Evolutionary conservation across 2,113 vertebrate genomes (phyloP), one percentile per base, ranked within the genome.

Genomic region (Heterotis niloticus): DNA sequence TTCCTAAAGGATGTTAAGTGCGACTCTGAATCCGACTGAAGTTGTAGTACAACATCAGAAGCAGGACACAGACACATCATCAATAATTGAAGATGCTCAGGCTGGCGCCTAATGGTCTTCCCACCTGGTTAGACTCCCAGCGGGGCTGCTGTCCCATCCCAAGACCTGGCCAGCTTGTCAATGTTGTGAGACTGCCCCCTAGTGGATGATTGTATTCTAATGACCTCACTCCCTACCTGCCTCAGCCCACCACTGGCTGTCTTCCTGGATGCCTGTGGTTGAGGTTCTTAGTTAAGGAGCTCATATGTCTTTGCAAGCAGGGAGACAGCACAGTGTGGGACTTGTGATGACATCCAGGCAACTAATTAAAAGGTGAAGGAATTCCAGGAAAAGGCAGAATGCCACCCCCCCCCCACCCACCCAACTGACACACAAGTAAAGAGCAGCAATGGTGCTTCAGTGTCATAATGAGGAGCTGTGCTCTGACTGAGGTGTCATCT

Each of bases 131-230:
- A 29, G 4, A 44, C 64, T 59, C 52, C 44, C 65, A 16, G 26
- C 57, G 34, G 14, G 51, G 51, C 64, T 34, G 65, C 26, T n/a
- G 28, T 29, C 54, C 68, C 60, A 65, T 56, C 13, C n/a, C 52
- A 5, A 26, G 34, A 52, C 13, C 14, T 60, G 54, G 5, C 60
- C 10, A 57, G 24, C 17, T 18, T 26, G 17, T 78, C 28, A 11
- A 68, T 84, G 75, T 77, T 75, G 29, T 80, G 65, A 68, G 76
- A 82, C 69, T 79, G 83, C 78, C 80, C 80, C 76, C 83, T 84
- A 71, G 79, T 84, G 83, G 83, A 51, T n/a, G 4, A 28, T 62
- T 56, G 59, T 72, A 56, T 73, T 57, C 29, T 34, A 7, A 26
- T 18, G 3, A 26, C 34, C 59, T 23, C 23, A 24, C 5, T 11